Percentiles rank a stretch among this genome's conserved stretches.
These are phyloP conservation scores for Sciurus vulgaris DNA, from an alignment of 2,797 vertebrate genomes.

Conservation along the genomic window DNA sequence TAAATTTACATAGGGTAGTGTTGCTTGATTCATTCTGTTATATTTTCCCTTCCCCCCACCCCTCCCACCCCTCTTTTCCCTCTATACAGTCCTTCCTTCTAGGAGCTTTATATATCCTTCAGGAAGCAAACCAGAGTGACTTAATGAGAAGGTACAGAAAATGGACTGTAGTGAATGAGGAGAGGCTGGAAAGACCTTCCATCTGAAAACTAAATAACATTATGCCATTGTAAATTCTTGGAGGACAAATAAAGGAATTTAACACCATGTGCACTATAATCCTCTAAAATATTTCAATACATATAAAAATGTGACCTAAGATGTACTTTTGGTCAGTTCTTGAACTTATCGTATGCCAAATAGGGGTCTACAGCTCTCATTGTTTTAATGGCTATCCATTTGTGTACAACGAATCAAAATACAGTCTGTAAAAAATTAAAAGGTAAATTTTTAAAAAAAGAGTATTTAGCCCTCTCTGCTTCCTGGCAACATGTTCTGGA, in stretches of 20 bases:
- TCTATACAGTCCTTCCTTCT: too few species aligned
- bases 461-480: neutral
- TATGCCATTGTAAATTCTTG: neutral
- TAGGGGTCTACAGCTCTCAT: neutral
- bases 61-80: too few species aligned
- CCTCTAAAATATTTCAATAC: neutral
- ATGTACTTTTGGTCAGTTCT: neutral
- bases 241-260: constrained; percentile 12
- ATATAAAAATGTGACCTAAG: neutral
- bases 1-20: too few species aligned
- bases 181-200: neutral
- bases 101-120: constrained; percentile 26
- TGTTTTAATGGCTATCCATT: neutral
- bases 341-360: neutral
- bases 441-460: neutral
- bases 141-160: neutral
- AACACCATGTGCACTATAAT: neutral
- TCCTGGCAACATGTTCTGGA: accelerated
- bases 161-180: neutral
- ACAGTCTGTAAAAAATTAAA: too few species aligned
- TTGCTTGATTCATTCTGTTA: too few species aligned
- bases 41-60: too few species aligned
- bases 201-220: neutral
- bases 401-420: too few species aligned
- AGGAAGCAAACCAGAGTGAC: constrained; percentile 16